phyloP scores from a whole-genome alignment of 2,888 invertebrate species.

The Busseola fusca region DNA sequence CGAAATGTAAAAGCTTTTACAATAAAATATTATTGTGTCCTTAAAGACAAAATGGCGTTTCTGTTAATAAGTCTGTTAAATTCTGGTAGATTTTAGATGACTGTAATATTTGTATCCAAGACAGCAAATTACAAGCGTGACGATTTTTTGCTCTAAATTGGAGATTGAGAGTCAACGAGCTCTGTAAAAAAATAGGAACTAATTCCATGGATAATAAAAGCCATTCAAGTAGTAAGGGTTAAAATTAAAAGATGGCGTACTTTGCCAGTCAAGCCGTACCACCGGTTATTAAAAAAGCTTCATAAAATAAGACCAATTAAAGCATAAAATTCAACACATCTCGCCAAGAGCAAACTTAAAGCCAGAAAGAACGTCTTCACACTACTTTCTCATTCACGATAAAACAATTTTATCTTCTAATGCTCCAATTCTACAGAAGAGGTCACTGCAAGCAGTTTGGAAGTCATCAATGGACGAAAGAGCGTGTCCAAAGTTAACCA shows the following conservation, averaged over 20 bases:
- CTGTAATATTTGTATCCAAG: not conserved
- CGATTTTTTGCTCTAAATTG: not conserved
- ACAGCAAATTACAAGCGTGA: not conserved
- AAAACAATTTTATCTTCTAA: not conserved
- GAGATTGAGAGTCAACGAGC: no score
- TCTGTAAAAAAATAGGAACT: not conserved
- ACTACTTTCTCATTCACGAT: not conserved
- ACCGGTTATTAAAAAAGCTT: no score
- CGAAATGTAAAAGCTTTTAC: conserved; percentile 14
- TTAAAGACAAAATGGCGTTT: conserved; percentile 4
- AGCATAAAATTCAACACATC: not conserved
- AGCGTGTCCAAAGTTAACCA: conserved; percentile 23
- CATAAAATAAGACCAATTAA: not conserved
- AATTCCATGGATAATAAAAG: not conserved
- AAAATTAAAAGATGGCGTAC: not conserved
- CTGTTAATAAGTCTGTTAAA: not conserved
- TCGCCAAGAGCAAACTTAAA: not conserved
- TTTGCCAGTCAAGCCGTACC: not conserved
- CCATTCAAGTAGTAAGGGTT: not conserved
- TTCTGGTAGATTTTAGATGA: not conserved
- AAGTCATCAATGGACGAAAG: conserved; percentile 23
- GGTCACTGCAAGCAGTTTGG: not conserved
- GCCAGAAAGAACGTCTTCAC: not conserved
- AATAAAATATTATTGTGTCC: not conserved
- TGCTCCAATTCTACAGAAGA: not conserved